Conservation (phyloP, 2,888 invertebrate genomes). For the Seladonia tumulorum region DNA sequence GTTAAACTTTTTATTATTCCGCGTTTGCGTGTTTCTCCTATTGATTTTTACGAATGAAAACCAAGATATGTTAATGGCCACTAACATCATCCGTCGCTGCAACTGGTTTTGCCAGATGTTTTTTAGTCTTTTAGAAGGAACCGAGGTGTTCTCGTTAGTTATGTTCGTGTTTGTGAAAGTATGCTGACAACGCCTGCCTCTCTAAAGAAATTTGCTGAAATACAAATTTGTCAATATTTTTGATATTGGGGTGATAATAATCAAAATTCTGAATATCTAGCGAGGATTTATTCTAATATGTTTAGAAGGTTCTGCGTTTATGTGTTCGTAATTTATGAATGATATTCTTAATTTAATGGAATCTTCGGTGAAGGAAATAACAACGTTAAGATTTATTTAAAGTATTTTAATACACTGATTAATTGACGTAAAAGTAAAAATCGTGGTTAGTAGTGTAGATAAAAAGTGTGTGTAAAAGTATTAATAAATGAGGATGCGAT, state of each 20-base stretch:
- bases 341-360: background rate
- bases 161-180: slow-evolving; percentile 11
- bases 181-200: background rate
- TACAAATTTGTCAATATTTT: background rate
- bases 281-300: background rate
- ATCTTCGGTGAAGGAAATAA: background rate
- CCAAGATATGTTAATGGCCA: slow-evolving; percentile 8
- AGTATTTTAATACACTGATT: background rate
- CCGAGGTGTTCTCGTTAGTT: slow-evolving; percentile 2
- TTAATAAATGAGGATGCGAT: background rate
- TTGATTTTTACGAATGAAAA: slow-evolving; percentile 6
- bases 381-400: background rate
- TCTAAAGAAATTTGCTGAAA: background rate
- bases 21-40: background rate
- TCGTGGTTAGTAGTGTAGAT: background rate
- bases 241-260: background rate
- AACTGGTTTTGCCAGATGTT: slow-evolving; percentile 8
- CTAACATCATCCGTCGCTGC: slow-evolving; percentile 1
- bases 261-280: background rate
- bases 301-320: background rate
- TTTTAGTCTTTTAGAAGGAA: slow-evolving; percentile 14
- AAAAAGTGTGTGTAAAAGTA: background rate
- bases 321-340: background rate
- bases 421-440: background rate
- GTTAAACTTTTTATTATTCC: background rate